These are phyloP conservation scores for Cremastinae sp. DNA, from an alignment of 2,888 invertebrate species.

Conservation along the genomic window DNA sequence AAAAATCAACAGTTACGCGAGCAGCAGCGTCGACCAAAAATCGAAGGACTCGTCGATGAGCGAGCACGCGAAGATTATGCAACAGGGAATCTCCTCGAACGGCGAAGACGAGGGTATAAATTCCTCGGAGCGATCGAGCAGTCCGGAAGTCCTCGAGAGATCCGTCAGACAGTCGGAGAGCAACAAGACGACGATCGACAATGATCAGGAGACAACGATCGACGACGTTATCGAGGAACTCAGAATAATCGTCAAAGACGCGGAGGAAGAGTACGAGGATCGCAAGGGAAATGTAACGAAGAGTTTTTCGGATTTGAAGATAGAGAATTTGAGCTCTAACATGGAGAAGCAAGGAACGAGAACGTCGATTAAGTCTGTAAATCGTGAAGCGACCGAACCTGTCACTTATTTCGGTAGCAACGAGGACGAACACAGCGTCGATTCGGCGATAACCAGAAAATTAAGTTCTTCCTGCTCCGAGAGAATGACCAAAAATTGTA, in stretches of 20 bases:
- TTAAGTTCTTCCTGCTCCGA: slow-evolving; percentile 70
- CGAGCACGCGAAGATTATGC: slow-evolving; percentile 10
- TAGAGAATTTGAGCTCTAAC: not conserved
- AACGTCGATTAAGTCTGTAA: slow-evolving; percentile 23
- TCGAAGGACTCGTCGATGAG: slow-evolving; percentile 83
- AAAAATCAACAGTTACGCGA: slow-evolving; percentile 69
- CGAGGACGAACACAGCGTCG: slow-evolving; percentile 58
- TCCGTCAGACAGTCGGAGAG: slow-evolving; percentile 42
- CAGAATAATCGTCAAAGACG: slow-evolving; percentile 91
- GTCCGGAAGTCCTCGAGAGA: slow-evolving; percentile 83
- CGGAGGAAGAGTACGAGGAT: slow-evolving; percentile 83
- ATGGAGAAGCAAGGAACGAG: slow-evolving; percentile 21
- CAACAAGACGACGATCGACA: slow-evolving; percentile 79
- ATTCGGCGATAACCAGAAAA: slow-evolving; percentile 78
- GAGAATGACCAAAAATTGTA: slow-evolving; percentile 79
- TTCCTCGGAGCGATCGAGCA: slow-evolving; percentile 89
- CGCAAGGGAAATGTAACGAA: slow-evolving; percentile 78
- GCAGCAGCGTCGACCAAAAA: slow-evolving; percentile 63
- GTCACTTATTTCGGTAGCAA: slow-evolving; percentile 46
- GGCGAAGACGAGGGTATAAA: slow-evolving; percentile 94
- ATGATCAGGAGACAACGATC: slow-evolving; percentile 90
- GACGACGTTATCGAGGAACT: slow-evolving; percentile 94
- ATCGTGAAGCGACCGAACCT: slow-evolving; percentile 31
- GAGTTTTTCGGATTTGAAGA: slow-evolving; percentile 1
- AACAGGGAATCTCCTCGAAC: slow-evolving; percentile 83